A percentile compares a stretch with the other conserved stretches of the same genome.
phyloP scores from a whole-genome alignment of 2,113 vertebrate species.

The Myrmophylax atrothorax region DNA sequence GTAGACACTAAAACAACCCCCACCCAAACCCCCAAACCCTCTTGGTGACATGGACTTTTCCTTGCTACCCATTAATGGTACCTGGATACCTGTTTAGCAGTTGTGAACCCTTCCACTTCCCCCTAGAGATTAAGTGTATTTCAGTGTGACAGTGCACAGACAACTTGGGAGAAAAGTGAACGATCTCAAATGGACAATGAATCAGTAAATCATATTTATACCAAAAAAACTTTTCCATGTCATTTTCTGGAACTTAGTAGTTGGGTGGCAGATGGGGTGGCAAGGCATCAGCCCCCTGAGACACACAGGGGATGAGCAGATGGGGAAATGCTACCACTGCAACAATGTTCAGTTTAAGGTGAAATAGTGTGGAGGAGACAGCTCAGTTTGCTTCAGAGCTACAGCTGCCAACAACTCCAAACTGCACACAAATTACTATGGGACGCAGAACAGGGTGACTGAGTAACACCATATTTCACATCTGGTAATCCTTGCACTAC shows the following conservation, averaged over 20 bases:
- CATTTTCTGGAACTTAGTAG: not conserved
- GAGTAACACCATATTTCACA: not conserved
- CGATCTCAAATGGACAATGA: not conserved
- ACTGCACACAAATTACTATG: not conserved
- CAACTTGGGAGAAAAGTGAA: not conserved
- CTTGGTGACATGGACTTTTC: not conserved
- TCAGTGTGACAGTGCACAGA: not conserved
- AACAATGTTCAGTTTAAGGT: not conserved
- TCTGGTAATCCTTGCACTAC: not conserved
- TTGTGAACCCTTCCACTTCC: not conserved
- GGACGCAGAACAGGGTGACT: not conserved
- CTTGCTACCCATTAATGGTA: not conserved
- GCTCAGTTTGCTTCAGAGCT: not conserved
- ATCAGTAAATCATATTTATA: not conserved
- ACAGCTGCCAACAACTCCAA: not conserved
- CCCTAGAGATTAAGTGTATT: not conserved
- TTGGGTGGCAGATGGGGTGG: not conserved
- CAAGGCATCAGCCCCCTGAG: not conserved
- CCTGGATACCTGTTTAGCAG: not conserved
- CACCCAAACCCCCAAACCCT: accelerated
- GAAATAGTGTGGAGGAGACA: not conserved
- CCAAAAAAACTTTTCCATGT: not conserved
- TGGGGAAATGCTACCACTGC: not conserved
- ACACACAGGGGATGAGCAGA: not conserved
- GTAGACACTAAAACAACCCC: not conserved